Evolutionary conservation across 2,113 vertebrate species (phyloP).

Genomic region (Sinosuthora webbiana): DNA sequence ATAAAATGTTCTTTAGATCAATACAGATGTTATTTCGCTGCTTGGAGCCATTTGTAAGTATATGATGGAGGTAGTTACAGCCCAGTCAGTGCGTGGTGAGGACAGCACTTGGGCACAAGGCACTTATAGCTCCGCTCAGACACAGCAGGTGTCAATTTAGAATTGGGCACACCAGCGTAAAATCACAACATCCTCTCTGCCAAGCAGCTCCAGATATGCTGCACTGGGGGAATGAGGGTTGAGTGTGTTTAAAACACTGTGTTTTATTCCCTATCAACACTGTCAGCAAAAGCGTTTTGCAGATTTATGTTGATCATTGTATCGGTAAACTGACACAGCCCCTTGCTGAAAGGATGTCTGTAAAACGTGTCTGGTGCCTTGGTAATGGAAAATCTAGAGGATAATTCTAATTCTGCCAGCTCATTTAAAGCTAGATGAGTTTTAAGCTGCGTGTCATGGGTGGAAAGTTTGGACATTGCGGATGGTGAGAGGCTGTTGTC

Average conservation of each 20-base stretch:
- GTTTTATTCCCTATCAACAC: constrained; percentile 6
- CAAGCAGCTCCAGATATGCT: neutral
- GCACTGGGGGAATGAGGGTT: neutral
- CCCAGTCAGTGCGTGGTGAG: neutral
- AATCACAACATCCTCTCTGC: neutral
- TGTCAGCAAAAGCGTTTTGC: constrained; percentile 21
- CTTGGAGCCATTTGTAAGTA: constrained; percentile 62
- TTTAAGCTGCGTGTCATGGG: neutral
- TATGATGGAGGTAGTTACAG: neutral
- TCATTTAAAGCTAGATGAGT: constrained; percentile 15
- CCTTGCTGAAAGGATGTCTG: constrained; percentile 29
- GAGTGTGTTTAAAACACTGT: neutral
- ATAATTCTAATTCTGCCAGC: neutral
- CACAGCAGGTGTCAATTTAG: neutral
- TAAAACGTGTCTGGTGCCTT: neutral
- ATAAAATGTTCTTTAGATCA: constrained; percentile 73
- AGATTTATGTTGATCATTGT: constrained; percentile 50
- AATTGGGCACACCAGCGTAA: constrained; percentile 8
- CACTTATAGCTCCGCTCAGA: neutral
- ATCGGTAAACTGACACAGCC: constrained; percentile 2
- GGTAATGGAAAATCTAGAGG: neutral
- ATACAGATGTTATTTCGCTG: constrained; percentile 69
- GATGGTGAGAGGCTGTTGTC: neutral
- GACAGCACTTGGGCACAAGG: neutral
- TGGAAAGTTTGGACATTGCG: neutral